These are phyloP conservation scores for Hylomyscus alleni DNA, from an alignment of 2,797 vertebrate genomes.

Conservation along the genomic window DNA sequence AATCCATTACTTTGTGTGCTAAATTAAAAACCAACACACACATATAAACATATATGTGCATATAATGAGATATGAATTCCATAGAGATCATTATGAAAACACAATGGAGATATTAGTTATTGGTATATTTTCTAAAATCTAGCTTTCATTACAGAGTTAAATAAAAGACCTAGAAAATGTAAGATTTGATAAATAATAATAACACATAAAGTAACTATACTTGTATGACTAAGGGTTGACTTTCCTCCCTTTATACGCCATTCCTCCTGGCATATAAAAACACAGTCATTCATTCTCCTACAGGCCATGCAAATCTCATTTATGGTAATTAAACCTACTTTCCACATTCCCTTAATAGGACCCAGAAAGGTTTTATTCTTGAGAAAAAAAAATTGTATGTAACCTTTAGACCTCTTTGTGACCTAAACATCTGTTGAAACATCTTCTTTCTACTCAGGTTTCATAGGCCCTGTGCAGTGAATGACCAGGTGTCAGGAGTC, in stretches of 20 bases:
- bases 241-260: neutral
- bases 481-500: neutral
- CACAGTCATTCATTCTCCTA: neutral
- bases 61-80: neutral
- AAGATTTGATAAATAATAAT: neutral
- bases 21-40: neutral
- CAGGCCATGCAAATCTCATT: neutral
- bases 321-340: neutral
- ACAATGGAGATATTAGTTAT: neutral
- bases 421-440: neutral
- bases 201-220: neutral
- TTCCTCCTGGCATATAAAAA: neutral
- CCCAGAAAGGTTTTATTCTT: neutral
- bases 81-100: neutral
- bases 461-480: neutral
- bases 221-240: neutral
- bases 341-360: neutral
- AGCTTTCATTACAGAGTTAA: neutral
- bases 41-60: too few relatives aligned
- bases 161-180: neutral
- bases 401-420: neutral
- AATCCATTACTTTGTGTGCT: neutral
- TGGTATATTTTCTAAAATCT: slow-evolving; percentile 3
- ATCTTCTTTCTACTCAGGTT: neutral
- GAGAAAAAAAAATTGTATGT: slow-evolving; percentile 28